Conservation (phyloP, 1,140 invertebrate genomes). For the Lepeophtheirus salmonis region DNA sequence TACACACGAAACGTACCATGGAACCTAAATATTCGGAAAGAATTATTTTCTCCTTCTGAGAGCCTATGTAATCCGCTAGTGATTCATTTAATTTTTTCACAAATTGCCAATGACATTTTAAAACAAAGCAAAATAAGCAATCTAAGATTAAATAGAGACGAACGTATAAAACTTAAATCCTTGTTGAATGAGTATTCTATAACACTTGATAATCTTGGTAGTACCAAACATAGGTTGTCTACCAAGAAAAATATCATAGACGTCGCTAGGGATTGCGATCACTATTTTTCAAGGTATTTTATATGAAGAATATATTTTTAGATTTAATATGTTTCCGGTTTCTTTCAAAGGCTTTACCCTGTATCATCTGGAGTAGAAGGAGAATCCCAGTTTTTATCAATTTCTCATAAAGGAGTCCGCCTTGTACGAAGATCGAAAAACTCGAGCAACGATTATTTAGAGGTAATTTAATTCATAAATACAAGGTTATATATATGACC, state of each 20-base stretch:
- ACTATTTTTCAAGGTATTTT: slow-evolving; percentile 57
- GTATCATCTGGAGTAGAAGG: slow-evolving; percentile 31
- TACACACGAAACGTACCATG: slow-evolving; percentile 67
- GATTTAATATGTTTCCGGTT: background rate
- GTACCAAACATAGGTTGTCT: slow-evolving; percentile 48
- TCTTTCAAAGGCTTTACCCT: slow-evolving; percentile 44
- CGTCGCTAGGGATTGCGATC: slow-evolving; percentile 69
- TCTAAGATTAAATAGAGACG: background rate
- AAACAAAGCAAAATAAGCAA: background rate
- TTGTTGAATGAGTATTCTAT: slow-evolving; percentile 62
- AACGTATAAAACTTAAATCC: slow-evolving; percentile 13
- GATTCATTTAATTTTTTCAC: slow-evolving; percentile 72
- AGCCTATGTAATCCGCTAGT: slow-evolving; percentile 57
- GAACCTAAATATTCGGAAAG: slow-evolving; percentile 72
- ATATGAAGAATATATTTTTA: background rate
- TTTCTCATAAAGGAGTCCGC: slow-evolving; percentile 69
- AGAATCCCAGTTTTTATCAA: slow-evolving; percentile 52
- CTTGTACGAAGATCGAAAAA: slow-evolving; percentile 42
- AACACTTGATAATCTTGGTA: slow-evolving; percentile 46
- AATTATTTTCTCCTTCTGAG: slow-evolving; percentile 78
- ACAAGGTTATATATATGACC: no score
- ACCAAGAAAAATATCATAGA: slow-evolving; percentile 78
- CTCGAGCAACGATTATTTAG: slow-evolving; percentile 31
- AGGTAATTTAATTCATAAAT: slow-evolving; percentile 18
- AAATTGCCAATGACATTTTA: slow-evolving; percentile 25